A percentile compares a stretch with the other conserved stretches of the same genome.
These are phyloP conservation scores for Pomacea canaliculata DNA, from an alignment of 2,888 invertebrate genomes.

Conservation along the genomic window DNA sequence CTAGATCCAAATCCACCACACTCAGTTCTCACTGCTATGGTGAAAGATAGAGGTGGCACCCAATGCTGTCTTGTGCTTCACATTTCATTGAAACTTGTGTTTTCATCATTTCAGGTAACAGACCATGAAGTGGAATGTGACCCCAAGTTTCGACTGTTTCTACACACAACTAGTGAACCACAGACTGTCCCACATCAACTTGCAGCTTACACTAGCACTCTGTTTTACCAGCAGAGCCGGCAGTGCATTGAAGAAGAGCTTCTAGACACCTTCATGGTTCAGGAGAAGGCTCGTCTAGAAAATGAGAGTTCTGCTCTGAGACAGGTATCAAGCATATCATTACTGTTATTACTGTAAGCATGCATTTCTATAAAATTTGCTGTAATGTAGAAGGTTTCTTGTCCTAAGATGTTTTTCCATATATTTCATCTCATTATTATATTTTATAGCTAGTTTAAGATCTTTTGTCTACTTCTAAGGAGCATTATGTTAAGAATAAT, in stretches of 20 bases:
- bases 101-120: slow-evolving; percentile 55
- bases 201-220: slow-evolving; percentile 62
- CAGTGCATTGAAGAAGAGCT: slow-evolving; percentile 65
- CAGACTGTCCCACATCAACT: slow-evolving; percentile 63
- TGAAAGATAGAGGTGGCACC: too few relatives aligned
- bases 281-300: slow-evolving; percentile 68
- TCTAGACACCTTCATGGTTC: slow-evolving; percentile 64
- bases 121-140: slow-evolving; percentile 70
- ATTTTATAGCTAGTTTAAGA: too few relatives aligned
- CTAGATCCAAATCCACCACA: too few relatives aligned
- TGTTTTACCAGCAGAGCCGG: slow-evolving; percentile 64
- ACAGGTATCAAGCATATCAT: slow-evolving; percentile 47
- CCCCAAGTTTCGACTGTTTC: slow-evolving; percentile 66
- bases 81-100: background rate
- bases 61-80: background rate
- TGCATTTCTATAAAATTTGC: background rate
- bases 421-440: background rate
- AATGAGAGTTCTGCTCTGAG: slow-evolving; percentile 64
- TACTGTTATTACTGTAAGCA: too few relatives aligned
- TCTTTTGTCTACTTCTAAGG: too few relatives aligned
- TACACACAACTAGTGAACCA: slow-evolving; percentile 67
- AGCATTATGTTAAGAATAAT: too few relatives aligned
- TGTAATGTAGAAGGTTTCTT: background rate
- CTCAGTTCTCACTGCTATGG: too few relatives aligned
- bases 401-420: background rate